Conservation (phyloP, 2,113 vertebrate genomes). For the Hippocampus zosterae region DNA sequence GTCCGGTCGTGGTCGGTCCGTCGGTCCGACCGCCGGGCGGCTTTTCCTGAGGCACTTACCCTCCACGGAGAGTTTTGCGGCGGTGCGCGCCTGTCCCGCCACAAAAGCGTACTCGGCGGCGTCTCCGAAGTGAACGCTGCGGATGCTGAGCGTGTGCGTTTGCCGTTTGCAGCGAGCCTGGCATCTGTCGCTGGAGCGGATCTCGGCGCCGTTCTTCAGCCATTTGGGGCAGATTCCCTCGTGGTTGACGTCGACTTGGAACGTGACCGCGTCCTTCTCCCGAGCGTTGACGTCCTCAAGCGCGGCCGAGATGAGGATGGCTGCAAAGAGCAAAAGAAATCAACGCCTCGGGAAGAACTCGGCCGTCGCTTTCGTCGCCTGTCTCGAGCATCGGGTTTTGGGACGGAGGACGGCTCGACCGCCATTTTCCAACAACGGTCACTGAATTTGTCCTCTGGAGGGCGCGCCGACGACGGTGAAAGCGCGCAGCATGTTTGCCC, state of each 20-base stretch:
- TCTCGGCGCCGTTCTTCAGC: slow-evolving; percentile 95
- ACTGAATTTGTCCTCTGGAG: no score
- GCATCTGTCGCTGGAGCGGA: slow-evolving; percentile 90
- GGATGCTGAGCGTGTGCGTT: slow-evolving; percentile 86
- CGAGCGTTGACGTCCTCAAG: slow-evolving; percentile 90
- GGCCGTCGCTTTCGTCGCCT: neutral
- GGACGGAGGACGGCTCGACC: no score
- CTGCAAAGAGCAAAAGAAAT: slow-evolving; percentile 33
- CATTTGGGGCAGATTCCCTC: slow-evolving; percentile 92
- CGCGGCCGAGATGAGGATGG: slow-evolving; percentile 76
- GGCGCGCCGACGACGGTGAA: no score
- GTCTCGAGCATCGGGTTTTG: no score
- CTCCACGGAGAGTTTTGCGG: slow-evolving; percentile 87
- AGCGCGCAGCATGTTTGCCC: no score
- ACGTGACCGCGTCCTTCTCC: slow-evolving; percentile 94
- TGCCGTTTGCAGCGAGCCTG: slow-evolving; percentile 87
- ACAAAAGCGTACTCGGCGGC: slow-evolving; percentile 88
- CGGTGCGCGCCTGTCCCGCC: slow-evolving; percentile 83
- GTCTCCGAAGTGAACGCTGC: slow-evolving; percentile 96
- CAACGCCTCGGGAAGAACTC: neutral
- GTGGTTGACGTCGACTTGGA: slow-evolving; percentile 91
- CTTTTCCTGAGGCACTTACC: slow-evolving; percentile 65
- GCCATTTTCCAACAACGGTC: no score
- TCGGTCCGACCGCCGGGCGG: neutral
- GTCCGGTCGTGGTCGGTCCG: neutral